phyloP scores from a whole-genome alignment of 1,140 invertebrate species.

The Lasioglossum albipes region DNA sequence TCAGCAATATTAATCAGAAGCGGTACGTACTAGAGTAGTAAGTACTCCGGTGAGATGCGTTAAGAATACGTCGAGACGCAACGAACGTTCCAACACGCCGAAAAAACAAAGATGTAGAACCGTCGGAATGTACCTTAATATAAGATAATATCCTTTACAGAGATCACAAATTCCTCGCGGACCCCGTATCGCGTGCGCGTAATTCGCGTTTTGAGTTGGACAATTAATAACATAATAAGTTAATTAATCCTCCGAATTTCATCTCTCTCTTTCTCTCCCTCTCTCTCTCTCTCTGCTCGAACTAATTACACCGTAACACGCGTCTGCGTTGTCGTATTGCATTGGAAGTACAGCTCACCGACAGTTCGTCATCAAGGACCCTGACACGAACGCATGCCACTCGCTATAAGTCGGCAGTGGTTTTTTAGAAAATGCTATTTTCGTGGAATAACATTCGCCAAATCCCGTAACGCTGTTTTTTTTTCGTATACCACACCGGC shows the following conservation, averaged over 20 bases:
- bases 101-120: constrained; percentile 42
- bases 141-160: constrained; percentile 46
- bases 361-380: constrained; percentile 39
- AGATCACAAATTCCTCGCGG: neutral
- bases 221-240: constrained; percentile 25
- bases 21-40: constrained; percentile 43
- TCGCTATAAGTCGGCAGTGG: constrained; percentile 23
- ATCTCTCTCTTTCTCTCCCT: no score
- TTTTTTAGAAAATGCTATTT: constrained; percentile 15
- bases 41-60: constrained; percentile 57
- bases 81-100: constrained; percentile 24
- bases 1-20: constrained; percentile 24
- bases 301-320: constrained; percentile 27
- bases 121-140: constrained; percentile 59
- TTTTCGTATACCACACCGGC: constrained; percentile 2
- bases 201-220: neutral
- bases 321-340: constrained; percentile 6
- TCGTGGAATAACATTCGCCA: constrained; percentile 17
- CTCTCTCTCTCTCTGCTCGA: constrained; percentile 17
- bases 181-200: neutral
- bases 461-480: constrained; percentile 25
- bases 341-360: constrained; percentile 37
- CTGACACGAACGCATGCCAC: constrained; percentile 25
- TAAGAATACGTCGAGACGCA: constrained; percentile 58
- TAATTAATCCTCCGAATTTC: neutral